Base-by-base conservation (phyloP, 2,888 invertebrate genomes). In the Leptinotarsa haldemani region DNA sequence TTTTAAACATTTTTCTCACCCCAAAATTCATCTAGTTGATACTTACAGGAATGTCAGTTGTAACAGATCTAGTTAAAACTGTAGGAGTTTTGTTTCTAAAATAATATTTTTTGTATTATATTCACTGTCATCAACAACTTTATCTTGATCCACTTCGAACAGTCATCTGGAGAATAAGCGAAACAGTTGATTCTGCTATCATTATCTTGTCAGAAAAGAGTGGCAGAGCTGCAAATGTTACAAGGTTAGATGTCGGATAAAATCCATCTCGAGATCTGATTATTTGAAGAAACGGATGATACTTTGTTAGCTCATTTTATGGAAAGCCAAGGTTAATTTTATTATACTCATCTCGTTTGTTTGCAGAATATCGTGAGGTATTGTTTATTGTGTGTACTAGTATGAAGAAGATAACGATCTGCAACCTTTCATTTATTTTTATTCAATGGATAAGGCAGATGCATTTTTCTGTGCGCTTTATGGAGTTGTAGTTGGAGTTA, bases 281-380 rank as follows among this genome's bases (percentile, higher is more conserved):
- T 80, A 81, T 77, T 75, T 77, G 73, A 78, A 79, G 77, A 77
- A 80, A 77, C 80, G 80, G 81, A 82, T 82, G 82, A 80, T 81
- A 79, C 80, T 77, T 77, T 76, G 76, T 78, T 77, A 77, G 79
- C 75, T 78, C 76, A 76, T 75, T 79, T 79, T 79, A 82, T 80
- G 80, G 78, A 78, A 81, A 82, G 72, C 80, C 82, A 82, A 83
- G 82, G 83, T 81, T 80, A 79, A 79, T 80, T 80, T 81, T 82
- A 79, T 80, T 78, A 81, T 81, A 80, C 79, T 78, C 76, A 74
- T 78, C 75, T 79, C 73, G 77, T 80, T 81, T 80, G 78, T 80
- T 83, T 79, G 78, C 79, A 76, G 77, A 79, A 78, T 74, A 77
- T 81, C 80, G 82, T 82, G 82, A 81, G 77, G 79, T 80, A 82